These are phyloP conservation scores for Cenopis cana DNA, from an alignment of 2,888 invertebrate species.

Conservation along the genomic window DNA sequence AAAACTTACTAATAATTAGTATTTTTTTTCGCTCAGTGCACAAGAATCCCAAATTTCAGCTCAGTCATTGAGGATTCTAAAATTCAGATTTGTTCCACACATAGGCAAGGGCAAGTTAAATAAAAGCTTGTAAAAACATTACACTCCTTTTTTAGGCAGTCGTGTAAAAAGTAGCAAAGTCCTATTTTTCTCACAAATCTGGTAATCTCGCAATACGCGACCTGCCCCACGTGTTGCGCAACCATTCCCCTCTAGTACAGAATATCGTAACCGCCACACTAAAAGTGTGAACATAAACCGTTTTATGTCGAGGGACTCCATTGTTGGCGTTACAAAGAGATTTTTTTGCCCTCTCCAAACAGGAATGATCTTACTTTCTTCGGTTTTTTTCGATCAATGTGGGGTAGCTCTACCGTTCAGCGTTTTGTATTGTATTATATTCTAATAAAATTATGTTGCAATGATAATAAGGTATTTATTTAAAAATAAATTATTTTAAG, in stretches of 20 bases:
- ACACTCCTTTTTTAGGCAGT: no score
- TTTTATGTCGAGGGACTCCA: slow-evolving; percentile 47
- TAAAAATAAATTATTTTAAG: no score
- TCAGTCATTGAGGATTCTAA: no score
- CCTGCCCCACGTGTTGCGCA: slow-evolving; percentile 68
- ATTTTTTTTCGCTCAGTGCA: no score
- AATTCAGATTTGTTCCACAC: no score
- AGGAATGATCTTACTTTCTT: slow-evolving; percentile 79
- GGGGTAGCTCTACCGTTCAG: slow-evolving; percentile 48
- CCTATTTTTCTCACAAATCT: slow-evolving; percentile 45
- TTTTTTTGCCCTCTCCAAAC: slow-evolving; percentile 57
- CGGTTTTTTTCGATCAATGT: slow-evolving; percentile 54
- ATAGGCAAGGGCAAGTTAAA: no score
- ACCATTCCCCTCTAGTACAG: not conserved
- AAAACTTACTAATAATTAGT: no score
- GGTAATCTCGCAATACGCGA: slow-evolving; percentile 50
- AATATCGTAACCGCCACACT: slow-evolving; percentile 4
- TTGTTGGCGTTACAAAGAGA: slow-evolving; percentile 59
- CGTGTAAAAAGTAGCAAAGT: slow-evolving; percentile 27
- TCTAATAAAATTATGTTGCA: no score
- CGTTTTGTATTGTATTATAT: not conserved
- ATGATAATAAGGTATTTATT: no score
- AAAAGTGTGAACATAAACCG: not conserved
- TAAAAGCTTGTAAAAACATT: no score
- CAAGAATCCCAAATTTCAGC: no score